Conservation (phyloP, 2,113 vertebrate species). For the Donacobius atricapilla region DNA sequence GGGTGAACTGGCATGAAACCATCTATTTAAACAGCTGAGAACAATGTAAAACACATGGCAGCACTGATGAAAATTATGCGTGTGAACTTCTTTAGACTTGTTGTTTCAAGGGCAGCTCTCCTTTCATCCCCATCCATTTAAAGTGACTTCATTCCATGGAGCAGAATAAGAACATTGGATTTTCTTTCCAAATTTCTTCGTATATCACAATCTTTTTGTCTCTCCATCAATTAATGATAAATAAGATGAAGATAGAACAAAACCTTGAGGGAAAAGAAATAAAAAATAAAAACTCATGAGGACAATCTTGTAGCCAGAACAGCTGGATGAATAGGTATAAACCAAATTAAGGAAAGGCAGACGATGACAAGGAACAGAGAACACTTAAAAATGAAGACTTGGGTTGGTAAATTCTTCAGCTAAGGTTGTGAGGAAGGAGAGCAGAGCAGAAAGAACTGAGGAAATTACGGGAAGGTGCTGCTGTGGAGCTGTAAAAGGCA, state of each 20-base stretch:
- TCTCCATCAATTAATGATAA: background rate
- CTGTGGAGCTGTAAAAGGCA: background rate
- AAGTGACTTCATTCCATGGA: background rate
- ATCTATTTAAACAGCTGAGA: background rate
- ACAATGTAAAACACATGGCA: background rate
- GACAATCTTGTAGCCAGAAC: too few relatives aligned
- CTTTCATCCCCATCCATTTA: background rate
- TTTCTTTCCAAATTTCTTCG: background rate
- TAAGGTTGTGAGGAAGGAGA: too few relatives aligned
- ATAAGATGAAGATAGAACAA: too few relatives aligned
- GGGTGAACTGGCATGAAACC: background rate
- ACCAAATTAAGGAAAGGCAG: too few relatives aligned
- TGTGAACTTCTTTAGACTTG: background rate
- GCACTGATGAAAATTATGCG: background rate
- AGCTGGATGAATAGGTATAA: too few relatives aligned
- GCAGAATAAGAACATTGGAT: background rate
- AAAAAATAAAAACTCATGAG: too few relatives aligned
- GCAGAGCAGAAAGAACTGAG: too few relatives aligned
- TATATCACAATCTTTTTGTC: background rate
- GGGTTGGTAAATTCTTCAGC: too few relatives aligned
- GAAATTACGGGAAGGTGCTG: background rate
- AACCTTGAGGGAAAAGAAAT: too few relatives aligned
- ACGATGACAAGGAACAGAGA: too few relatives aligned
- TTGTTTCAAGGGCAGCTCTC: background rate
- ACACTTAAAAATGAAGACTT: too few relatives aligned